phyloP scores from a whole-genome alignment of 2,888 invertebrate genomes.

The Habrosyne pyritoides region DNA sequence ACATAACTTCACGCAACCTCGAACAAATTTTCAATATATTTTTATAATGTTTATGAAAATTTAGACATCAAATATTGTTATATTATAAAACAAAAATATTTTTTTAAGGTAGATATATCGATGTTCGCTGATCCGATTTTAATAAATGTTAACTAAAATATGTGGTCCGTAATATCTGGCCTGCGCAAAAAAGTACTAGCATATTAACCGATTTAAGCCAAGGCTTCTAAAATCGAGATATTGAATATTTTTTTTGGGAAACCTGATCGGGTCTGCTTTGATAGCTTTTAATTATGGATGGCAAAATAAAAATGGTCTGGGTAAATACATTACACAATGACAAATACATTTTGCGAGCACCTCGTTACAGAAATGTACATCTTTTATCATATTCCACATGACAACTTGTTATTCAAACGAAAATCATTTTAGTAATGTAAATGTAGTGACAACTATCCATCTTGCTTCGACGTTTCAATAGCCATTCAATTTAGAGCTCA shows the following conservation, averaged over 20 bases:
- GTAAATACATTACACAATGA: not conserved
- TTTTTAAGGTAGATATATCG: not conserved
- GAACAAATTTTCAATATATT: too few species aligned
- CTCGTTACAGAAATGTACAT: not conserved
- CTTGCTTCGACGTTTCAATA: slow-evolving; percentile 19
- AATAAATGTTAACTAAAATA: not conserved
- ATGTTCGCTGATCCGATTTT: not conserved
- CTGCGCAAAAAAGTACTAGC: not conserved
- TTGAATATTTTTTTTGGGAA: not conserved
- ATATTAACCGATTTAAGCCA: not conserved
- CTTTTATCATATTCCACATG: not conserved
- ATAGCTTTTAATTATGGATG: not conserved
- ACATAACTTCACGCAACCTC: too few species aligned
- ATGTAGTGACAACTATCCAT: slow-evolving; percentile 17
- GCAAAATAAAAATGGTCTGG: not conserved
- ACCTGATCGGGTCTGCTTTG: not conserved
- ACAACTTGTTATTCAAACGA: not conserved
- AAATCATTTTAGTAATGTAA: slow-evolving; percentile 1
- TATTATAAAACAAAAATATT: not conserved
- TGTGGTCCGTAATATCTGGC: not conserved
- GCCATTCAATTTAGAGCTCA: slow-evolving; percentile 15
- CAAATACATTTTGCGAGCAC: not conserved
- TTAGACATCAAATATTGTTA: too few species aligned
- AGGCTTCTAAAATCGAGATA: not conserved
- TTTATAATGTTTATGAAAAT: too few species aligned